phyloP scores from a whole-genome alignment of 1,140 invertebrate genomes.

The Whitmania pigra region DNA sequence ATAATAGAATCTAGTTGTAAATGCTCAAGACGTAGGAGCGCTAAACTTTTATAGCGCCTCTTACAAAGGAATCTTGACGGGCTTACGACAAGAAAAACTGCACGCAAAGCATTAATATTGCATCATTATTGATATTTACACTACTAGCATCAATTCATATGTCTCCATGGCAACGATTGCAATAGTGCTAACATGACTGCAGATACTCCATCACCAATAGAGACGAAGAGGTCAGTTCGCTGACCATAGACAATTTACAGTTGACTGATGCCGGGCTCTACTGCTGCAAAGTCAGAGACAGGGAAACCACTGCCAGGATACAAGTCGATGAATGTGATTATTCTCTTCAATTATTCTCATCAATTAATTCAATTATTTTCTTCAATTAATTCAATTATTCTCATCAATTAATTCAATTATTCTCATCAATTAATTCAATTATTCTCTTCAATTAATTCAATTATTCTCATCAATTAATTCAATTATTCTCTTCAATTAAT shows the following conservation, averaged over 20 bases:
- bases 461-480: neutral
- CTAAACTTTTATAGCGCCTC: no score
- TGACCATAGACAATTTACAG: constrained; percentile 35
- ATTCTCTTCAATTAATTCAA: constrained; percentile 29
- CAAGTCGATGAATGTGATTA: constrained; percentile 31
- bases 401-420: constrained; percentile 29
- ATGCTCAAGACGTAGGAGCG: no score
- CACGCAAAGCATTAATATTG: no score
- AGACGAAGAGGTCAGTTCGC: constrained; percentile 34
- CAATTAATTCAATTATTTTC: no score
- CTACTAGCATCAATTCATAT: no score
- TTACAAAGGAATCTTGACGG: no score
- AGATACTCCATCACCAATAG: constrained; percentile 20
- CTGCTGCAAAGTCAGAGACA: constrained; percentile 36
- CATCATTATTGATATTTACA: no score
- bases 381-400: no score
- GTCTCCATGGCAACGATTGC: no score
- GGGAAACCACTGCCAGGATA: constrained; percentile 33
- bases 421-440: neutral
- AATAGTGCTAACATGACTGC: no score
- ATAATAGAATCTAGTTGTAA: no score
- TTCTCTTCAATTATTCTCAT: neutral
- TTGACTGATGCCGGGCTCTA: constrained; percentile 38
- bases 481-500: constrained; percentile 30
- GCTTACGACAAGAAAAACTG: no score